Evolutionary conservation across 2,888 invertebrate genomes (phyloP), one percentile per base, ranked within the genome.

Genomic region (Drosophila affinis): DNA sequence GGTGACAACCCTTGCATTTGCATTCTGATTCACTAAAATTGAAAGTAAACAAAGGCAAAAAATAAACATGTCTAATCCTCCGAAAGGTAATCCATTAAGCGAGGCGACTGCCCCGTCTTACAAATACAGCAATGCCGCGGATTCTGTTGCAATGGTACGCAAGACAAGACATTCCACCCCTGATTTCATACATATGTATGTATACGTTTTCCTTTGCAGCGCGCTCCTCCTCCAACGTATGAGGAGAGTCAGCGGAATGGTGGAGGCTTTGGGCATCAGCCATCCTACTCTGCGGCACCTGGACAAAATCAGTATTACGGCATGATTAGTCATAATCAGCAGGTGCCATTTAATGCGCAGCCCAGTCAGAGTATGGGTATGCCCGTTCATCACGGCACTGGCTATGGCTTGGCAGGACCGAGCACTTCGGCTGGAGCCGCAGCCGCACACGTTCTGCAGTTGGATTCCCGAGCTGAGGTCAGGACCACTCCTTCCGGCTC

Each of bases 151-250:
- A 14, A 85, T 82, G 86, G 82, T 87, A 24, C 24, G 78, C 27
- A 27, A 27, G 27, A 34, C 57, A 53, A 54, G 1, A 59, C 10
- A 9, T 39, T 17, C 2, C 1, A 65, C 14, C 1, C 9, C 3
- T 24, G 9, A 3, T 7, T 3, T 0, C 10, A 21, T 21, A 24
- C 24, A 24, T 24, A 1, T 3, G 5, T 14, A 18, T 48, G 17
- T 12, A 7, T 21, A 6, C 18, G 48, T 12, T 12, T 39, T 39
- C 14, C 24, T 21, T 58, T 62, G 21, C 47, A 91, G 89, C 81
- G 91, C 46, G 90, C 90, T 9, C 91, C 91, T 3, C 92, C 92
- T 2, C 91, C 91, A 3, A 76, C 91, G 1, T 92, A 92, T 55
- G 91, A 92, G 56, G 91, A 92, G 54, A 90, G 91, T 21, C 90